A percentile compares a stretch with the other conserved stretches of the same genome.
phyloP scores from a whole-genome alignment of 2,888 invertebrate species.

The Meandrusa payeni region DNA sequence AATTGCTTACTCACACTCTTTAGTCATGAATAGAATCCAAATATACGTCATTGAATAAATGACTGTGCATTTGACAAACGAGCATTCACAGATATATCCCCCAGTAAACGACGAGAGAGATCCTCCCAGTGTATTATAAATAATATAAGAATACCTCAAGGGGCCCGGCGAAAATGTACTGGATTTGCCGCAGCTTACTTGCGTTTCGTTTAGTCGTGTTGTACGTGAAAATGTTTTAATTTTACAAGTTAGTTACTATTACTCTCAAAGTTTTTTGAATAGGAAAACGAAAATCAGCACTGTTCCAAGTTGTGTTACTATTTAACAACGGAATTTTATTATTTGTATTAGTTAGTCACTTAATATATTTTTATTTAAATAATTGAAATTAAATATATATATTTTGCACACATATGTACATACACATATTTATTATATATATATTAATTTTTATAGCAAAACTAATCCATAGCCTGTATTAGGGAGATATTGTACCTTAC shows the following conservation, averaged over 20 bases:
- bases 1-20: slow-evolving; percentile 26
- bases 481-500: no score
- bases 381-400: no score
- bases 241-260: slow-evolving; percentile 20
- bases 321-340: no score
- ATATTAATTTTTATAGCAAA: no score
- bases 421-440: no score
- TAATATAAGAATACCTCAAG: slow-evolving; percentile 65
- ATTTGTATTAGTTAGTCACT: no score
- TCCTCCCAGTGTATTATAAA: slow-evolving; percentile 75
- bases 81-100: slow-evolving; percentile 74
- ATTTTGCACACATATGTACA: no score
- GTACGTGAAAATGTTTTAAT: slow-evolving; percentile 32
- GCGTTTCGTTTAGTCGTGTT: slow-evolving; percentile 39
- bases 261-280: slow-evolving; percentile 7
- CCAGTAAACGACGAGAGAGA: slow-evolving; percentile 72
- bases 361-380: no score
- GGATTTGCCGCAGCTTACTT: slow-evolving; percentile 59
- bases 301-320: background rate
- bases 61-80: slow-evolving; percentile 79
- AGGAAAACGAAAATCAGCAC: slow-evolving; percentile 19
- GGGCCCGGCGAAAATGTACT: slow-evolving; percentile 63
- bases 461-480: no score
- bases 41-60: slow-evolving; percentile 73
- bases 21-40: slow-evolving; percentile 40